A percentile compares a stretch with the other conserved stretches of the same genome.
phyloP scores from a whole-genome alignment of 1,140 invertebrate genomes.

The Polypedilum vanderplanki region DNA sequence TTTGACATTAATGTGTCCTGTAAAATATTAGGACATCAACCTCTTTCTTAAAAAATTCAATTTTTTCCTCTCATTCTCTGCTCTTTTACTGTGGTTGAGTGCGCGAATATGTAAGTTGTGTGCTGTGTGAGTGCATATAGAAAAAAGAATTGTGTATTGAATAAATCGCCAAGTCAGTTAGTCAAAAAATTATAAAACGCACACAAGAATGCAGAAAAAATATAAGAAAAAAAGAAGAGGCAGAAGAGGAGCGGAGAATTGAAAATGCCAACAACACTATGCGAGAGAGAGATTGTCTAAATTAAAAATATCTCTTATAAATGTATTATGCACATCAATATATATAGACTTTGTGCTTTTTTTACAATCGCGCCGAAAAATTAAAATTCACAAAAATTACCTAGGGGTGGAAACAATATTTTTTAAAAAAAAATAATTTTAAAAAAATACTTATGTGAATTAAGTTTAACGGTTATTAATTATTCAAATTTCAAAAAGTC shows the following conservation, averaged over 20 bases:
- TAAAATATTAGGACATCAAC: constrained; percentile 28
- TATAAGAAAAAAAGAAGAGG: neutral
- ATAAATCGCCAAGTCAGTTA: constrained; percentile 12
- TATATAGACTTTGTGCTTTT: constrained; percentile 9
- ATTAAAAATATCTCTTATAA: constrained; percentile 29
- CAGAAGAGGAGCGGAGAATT: neutral
- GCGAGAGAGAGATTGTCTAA: constrained; percentile 19
- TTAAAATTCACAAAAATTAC: too few species aligned
- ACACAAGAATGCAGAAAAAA: constrained; percentile 13
- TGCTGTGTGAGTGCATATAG: neutral
- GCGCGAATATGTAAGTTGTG: too few species aligned
- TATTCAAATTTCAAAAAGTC: too few species aligned
- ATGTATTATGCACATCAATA: constrained; percentile 27
- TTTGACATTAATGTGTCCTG: constrained; percentile 26
- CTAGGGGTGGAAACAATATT: too few species aligned
- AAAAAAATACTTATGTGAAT: too few species aligned
- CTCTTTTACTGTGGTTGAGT: too few species aligned
- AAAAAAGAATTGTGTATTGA: neutral
- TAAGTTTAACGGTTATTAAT: too few species aligned
- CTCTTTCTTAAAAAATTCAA: neutral
- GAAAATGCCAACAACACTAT: constrained; percentile 17
- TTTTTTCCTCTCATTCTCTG: too few species aligned
- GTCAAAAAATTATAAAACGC: constrained; percentile 1
- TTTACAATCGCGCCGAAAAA: neutral
- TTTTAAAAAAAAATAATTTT: too few species aligned